These are phyloP conservation scores for Loriculus beryllinus DNA, from an alignment of 2,797 vertebrate species.

Conservation along the genomic window DNA sequence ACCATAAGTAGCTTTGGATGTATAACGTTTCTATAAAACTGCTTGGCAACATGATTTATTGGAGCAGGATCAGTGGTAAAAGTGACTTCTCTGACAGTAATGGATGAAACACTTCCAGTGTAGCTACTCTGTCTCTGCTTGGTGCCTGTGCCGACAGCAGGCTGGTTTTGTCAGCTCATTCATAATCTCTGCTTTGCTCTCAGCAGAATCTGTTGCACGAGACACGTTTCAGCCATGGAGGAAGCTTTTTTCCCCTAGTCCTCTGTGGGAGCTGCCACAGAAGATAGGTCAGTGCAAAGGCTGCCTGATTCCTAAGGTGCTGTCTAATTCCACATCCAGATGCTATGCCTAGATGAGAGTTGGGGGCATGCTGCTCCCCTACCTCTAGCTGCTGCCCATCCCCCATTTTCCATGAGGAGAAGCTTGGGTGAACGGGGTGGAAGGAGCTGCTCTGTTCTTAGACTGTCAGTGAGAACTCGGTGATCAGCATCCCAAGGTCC, in stretches of 20 bases:
- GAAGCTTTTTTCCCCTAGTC: background rate
- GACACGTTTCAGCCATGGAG: background rate
- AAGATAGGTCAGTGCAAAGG: constrained; percentile 1
- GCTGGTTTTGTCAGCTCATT: constrained; percentile 65
- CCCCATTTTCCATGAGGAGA: background rate
- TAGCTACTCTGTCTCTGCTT: constrained; percentile 49
- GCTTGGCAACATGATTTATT: constrained; percentile 63
- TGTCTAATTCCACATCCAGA: background rate
- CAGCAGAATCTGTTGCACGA: constrained; percentile 10
- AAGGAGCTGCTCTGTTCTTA: background rate
- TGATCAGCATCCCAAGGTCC: background rate
- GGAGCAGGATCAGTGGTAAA: constrained; percentile 41
- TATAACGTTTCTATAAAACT: constrained; percentile 51
- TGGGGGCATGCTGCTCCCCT: background rate
- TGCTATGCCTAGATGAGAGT: background rate
- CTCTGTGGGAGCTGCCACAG: background rate
- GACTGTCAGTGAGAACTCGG: background rate
- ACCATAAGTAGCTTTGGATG: constrained; percentile 58
- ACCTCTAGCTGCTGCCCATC: background rate
- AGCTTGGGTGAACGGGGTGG: background rate
- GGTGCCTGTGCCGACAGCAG: constrained; percentile 33
- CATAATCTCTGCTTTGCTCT: constrained; percentile 62
- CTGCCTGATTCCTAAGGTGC: background rate
- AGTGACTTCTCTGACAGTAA: constrained; percentile 60
- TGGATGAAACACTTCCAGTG: constrained; percentile 30